phyloP scores from a whole-genome alignment of 2,797 vertebrate genomes.

The Gadopsis bispinosus region DNA sequence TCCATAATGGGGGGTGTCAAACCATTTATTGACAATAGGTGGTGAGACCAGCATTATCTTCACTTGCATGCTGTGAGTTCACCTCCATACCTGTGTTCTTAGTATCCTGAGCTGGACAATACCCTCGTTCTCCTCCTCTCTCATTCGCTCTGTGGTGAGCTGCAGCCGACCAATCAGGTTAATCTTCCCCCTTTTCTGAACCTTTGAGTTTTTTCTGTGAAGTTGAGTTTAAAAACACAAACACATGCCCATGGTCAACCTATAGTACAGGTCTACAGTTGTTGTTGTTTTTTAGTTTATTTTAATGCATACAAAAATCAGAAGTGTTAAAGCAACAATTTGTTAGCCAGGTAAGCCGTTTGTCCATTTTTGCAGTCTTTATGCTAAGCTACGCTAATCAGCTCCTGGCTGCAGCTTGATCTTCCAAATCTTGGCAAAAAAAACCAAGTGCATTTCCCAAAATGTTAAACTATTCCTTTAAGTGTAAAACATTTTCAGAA shows the following conservation, averaged over 20 bases:
- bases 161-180: constrained; percentile 98
- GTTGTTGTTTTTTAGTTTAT: not conserved
- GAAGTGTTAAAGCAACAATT: not conserved
- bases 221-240: not conserved
- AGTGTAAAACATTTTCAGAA: too few species aligned
- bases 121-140: constrained; percentile 98
- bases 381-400: not conserved
- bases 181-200: constrained; percentile 98
- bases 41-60: not conserved
- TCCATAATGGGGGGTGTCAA: constrained; percentile 23
- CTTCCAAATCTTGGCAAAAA: too few species aligned
- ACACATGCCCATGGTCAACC: not conserved
- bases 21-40: constrained; percentile 31
- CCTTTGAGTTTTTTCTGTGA: constrained; percentile 97
- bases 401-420: not conserved
- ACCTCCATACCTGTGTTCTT: constrained; percentile 91
- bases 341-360: not conserved
- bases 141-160: constrained; percentile 97
- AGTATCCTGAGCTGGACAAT: constrained; percentile 98
- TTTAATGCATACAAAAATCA: not conserved
- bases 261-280: not conserved
- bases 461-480: too few species aligned
- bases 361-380: not conserved
- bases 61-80: constrained; percentile 1
- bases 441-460: too few species aligned